These are phyloP conservation scores for Pungitius pungitius DNA, from an alignment of 2,113 vertebrate genomes.

Conservation along the genomic window DNA sequence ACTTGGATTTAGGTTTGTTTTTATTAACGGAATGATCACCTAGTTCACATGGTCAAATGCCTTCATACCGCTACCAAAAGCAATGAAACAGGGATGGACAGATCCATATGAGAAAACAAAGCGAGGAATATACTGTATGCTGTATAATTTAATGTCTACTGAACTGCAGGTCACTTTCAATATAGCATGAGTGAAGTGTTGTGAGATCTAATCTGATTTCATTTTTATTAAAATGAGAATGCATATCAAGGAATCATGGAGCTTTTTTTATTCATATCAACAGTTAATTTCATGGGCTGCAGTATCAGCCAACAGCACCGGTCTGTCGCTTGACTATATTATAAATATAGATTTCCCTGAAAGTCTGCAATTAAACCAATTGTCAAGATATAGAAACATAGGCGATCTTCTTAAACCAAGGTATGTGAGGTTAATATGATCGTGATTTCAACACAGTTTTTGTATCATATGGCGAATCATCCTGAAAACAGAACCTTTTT, in stretches of 20 bases:
- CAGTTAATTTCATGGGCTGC: conserved; percentile 44
- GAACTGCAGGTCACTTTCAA: conserved; percentile 74
- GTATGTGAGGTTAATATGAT: neutral
- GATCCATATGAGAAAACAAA: conserved; percentile 15
- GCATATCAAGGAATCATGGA: conserved; percentile 64
- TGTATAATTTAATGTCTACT: conserved; percentile 60
- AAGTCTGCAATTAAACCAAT: neutral
- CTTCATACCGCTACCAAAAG: conserved; percentile 20
- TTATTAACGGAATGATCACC: conserved; percentile 36
- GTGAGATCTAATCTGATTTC: conserved; percentile 69
- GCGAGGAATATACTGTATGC: conserved; percentile 32
- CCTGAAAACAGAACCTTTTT: neutral
- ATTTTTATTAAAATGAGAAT: conserved; percentile 73
- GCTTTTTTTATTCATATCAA: conserved; percentile 57
- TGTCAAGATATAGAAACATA: conserved; percentile 1
- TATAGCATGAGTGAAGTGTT: conserved; percentile 74
- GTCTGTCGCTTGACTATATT: conserved; percentile 19
- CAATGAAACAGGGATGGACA: conserved; percentile 31
- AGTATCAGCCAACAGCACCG: neutral
- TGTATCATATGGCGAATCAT: neutral
- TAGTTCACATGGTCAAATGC: conserved; percentile 28
- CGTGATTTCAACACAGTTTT: neutral
- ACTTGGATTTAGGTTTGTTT: conserved; percentile 18
- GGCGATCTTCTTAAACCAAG: neutral
- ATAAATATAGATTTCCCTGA: conserved; percentile 22